A percentile compares a stretch with the other conserved stretches of the same genome.
phyloP scores from a whole-genome alignment of 2,888 invertebrate genomes.

The Busseola fusca region DNA sequence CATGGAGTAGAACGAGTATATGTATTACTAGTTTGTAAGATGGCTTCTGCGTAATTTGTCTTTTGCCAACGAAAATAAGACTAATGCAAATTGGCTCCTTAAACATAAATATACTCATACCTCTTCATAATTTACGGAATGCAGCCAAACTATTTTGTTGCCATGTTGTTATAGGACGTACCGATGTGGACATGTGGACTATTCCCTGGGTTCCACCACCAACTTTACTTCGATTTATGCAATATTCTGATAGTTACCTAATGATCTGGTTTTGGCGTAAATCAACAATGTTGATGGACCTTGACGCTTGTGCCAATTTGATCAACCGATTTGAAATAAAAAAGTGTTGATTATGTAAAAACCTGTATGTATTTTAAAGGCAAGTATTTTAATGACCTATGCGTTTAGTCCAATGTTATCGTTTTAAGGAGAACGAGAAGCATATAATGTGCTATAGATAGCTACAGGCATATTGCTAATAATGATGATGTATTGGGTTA shows the following conservation, averaged over 20 bases:
- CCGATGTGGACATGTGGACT: not conserved
- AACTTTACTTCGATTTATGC: constrained; percentile 25
- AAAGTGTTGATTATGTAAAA: constrained; percentile 34
- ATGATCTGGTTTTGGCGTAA: constrained; percentile 41
- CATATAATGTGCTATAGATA: constrained; percentile 1
- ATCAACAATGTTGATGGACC: constrained; percentile 26
- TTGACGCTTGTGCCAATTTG: constrained; percentile 53
- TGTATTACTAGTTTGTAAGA: not conserved
- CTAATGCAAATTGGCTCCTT: not conserved
- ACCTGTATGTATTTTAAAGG: constrained; percentile 9
- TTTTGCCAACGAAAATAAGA: not conserved
- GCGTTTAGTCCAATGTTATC: not conserved
- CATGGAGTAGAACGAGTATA: not conserved
- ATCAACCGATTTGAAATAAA: constrained; percentile 17
- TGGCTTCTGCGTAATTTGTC: not conserved
- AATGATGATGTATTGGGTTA: not conserved
- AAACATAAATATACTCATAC: not conserved
- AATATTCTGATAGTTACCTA: constrained; percentile 41
- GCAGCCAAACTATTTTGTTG: constrained; percentile 7
- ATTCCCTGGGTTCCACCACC: constrained; percentile 19
- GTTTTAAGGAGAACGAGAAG: constrained; percentile 12
- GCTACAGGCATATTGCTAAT: not conserved
- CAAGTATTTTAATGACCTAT: not conserved
- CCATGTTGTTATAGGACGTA: constrained; percentile 4
- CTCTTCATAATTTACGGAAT: constrained; percentile 14